phyloP scores from a whole-genome alignment of 2,888 invertebrate species.

The Carpatolechia fugitivella region DNA sequence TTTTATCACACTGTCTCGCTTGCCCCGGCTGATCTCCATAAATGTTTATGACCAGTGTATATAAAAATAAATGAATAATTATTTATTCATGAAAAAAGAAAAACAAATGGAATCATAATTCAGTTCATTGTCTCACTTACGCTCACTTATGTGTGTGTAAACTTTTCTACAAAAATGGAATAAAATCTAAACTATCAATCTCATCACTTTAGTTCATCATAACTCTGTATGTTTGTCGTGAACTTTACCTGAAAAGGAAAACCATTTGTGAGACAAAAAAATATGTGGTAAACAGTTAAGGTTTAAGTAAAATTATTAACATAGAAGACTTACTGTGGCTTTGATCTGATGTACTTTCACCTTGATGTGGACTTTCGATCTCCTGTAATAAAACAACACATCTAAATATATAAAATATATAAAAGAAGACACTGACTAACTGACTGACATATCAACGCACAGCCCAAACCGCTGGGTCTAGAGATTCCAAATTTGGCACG shows the following conservation, averaged over 20 bases:
- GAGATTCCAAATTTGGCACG: no score
- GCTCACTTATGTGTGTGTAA: constrained; percentile 15
- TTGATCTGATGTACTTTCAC: constrained; percentile 32
- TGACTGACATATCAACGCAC: no score
- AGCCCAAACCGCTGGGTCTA: no score
- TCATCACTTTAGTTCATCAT: constrained; percentile 55
- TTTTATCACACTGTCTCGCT: not conserved
- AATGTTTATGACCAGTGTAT: not conserved
- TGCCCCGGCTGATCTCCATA: not conserved
- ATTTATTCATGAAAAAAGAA: not conserved
- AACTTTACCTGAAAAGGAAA: constrained; percentile 41
- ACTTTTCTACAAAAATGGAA: constrained; percentile 33
- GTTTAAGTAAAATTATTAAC: not conserved
- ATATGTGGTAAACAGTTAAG: not conserved
- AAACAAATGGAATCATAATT: not conserved
- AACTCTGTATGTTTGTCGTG: constrained; percentile 60
- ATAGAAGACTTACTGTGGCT: constrained; percentile 20
- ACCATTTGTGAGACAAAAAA: not conserved
- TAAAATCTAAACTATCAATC: constrained; percentile 30
- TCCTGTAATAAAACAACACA: constrained; percentile 42
- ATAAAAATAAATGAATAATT: not conserved
- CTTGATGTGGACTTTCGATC: constrained; percentile 42
- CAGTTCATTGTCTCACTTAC: constrained; percentile 13
- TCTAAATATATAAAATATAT: not conserved
- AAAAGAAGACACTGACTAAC: no score